Evolutionary conservation across 2,888 invertebrate genomes (phyloP).

Genomic region (Ornithoptera priamus): DNA sequence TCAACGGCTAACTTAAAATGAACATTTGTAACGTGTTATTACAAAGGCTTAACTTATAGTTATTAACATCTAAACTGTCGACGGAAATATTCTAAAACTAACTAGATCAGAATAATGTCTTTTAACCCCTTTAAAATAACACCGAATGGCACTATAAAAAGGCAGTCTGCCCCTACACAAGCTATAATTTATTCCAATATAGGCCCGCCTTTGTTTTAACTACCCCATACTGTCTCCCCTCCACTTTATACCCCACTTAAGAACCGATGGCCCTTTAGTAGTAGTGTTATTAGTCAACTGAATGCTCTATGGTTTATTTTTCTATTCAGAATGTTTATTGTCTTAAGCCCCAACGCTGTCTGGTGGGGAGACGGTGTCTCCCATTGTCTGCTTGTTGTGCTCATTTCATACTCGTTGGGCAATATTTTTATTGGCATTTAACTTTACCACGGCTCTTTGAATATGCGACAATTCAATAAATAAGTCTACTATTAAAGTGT

Average conservation of each 20-base stretch:
- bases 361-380: slow-evolving; percentile 33
- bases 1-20: background rate
- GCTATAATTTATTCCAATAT: slow-evolving; percentile 67
- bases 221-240: slow-evolving; percentile 50
- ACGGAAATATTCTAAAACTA: slow-evolving; percentile 6
- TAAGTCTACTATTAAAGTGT: background rate
- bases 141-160: slow-evolving; percentile 55
- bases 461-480: slow-evolving; percentile 10
- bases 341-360: slow-evolving; percentile 38
- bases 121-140: slow-evolving; percentile 36
- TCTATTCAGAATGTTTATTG: slow-evolving; percentile 47
- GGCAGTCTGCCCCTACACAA: slow-evolving; percentile 57
- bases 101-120: slow-evolving; percentile 17
- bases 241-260: slow-evolving; percentile 53
- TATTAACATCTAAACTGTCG: slow-evolving; percentile 4
- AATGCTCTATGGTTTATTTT: slow-evolving; percentile 50
- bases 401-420: slow-evolving; percentile 10
- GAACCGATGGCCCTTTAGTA: slow-evolving; percentile 62
- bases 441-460: slow-evolving; percentile 9
- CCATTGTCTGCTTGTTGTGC: slow-evolving; percentile 20
- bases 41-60: slow-evolving; percentile 11
- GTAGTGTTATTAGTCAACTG: slow-evolving; percentile 64
- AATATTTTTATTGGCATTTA: slow-evolving; percentile 10
- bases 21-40: slow-evolving; percentile 1
- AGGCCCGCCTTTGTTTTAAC: slow-evolving; percentile 64